A percentile compares a stretch with the other conserved stretches of the same genome.
Conservation (phyloP, 2,888 invertebrate genomes). For the Drosophila aldrichi region DNA sequence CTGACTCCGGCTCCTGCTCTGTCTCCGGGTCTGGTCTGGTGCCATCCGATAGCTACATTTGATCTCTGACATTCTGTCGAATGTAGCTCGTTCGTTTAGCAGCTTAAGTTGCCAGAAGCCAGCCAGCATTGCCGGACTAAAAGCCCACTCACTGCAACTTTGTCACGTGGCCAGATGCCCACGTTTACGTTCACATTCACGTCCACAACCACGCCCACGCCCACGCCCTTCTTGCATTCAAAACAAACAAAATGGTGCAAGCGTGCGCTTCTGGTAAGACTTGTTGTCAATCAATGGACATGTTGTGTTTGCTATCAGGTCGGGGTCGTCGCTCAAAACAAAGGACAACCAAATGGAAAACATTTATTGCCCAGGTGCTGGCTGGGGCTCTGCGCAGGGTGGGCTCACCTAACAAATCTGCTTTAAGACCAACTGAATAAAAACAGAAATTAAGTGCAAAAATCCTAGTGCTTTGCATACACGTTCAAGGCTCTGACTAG, state of each 20-base stretch:
- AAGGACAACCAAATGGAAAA: conserved; percentile 34
- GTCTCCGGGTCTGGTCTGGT: neutral
- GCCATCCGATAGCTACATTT: conserved; percentile 14
- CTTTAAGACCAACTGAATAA: conserved; percentile 5
- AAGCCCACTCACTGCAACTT: conserved; percentile 35
- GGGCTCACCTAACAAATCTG: neutral
- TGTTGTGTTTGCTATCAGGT: conserved; percentile 36
- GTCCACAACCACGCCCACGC: neutral
- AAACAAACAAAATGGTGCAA: conserved; percentile 41
- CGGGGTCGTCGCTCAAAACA: conserved; percentile 42
- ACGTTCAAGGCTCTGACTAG: neutral
- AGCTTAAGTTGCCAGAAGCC: conserved; percentile 9
- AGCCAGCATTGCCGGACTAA: conserved; percentile 1
- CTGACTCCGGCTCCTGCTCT: neutral
- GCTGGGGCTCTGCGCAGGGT: neutral
- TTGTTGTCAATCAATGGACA: conserved; percentile 44
- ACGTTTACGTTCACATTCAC: neutral
- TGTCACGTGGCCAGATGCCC: conserved; percentile 45
- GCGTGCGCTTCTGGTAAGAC: conserved; percentile 5
- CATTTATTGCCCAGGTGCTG: conserved; percentile 10
- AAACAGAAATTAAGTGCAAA: conserved; percentile 11
- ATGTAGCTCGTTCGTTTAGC: neutral
- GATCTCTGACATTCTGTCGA: conserved; percentile 21
- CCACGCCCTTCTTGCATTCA: conserved; percentile 13
- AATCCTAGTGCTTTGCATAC: conserved; percentile 5